These are phyloP conservation scores for Tenthredo notha DNA, from an alignment of 2,888 invertebrate species.

Conservation along the genomic window DNA sequence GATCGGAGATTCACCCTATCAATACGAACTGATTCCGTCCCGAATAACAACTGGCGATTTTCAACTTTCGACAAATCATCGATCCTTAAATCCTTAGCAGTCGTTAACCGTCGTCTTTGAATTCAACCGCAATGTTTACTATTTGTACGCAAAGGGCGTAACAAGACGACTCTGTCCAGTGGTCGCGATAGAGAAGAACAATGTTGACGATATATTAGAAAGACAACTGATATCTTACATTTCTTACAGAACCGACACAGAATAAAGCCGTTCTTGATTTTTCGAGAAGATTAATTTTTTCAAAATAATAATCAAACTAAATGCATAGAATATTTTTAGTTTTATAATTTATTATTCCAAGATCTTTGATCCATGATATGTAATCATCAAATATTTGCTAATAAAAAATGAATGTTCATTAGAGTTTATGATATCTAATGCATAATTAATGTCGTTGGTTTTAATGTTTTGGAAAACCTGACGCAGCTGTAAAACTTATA, in stretches of 20 bases:
- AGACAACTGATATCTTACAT: background rate
- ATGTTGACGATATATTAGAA: background rate
- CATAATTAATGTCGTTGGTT: too few species aligned
- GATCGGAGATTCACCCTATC: constrained; percentile 19
- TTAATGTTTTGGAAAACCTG: too few species aligned
- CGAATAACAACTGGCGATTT: constrained; percentile 45
- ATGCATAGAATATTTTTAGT: background rate
- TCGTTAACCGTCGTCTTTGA: constrained; percentile 23
- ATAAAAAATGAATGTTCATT: too few species aligned
- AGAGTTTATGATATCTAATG: too few species aligned
- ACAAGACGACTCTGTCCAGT: background rate
- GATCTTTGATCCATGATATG: background rate
- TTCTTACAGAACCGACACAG: background rate
- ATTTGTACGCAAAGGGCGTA: constrained; percentile 27
- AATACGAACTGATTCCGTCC: constrained; percentile 39
- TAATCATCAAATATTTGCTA: background rate
- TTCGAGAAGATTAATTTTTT: background rate
- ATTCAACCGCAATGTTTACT: constrained; percentile 44
- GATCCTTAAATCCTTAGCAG: background rate
- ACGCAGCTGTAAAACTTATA: background rate
- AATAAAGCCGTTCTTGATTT: background rate
- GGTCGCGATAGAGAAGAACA: background rate
- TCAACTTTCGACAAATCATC: constrained; percentile 11
- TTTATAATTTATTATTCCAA: background rate
- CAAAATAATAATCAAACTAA: background rate